A percentile compares a stretch with the other conserved stretches of the same genome.
These are phyloP conservation scores for Drosophila cardini DNA, from an alignment of 1,140 invertebrate species.

Conservation along the genomic window DNA sequence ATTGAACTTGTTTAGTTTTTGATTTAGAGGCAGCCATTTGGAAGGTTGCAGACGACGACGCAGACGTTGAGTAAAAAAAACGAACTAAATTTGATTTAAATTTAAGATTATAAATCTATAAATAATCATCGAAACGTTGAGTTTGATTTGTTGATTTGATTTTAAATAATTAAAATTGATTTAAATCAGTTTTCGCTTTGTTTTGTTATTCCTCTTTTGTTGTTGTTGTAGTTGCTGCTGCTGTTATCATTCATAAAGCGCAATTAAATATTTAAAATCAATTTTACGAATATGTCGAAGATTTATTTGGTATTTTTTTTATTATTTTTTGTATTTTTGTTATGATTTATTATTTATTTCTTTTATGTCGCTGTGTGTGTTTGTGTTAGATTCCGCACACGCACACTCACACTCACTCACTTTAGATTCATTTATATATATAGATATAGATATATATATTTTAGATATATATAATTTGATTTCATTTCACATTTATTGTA, in stretches of 20 bases:
- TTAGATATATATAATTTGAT: slow-evolving; percentile 51
- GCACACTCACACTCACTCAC: slow-evolving; percentile 40
- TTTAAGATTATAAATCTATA: neutral
- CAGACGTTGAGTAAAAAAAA: slow-evolving; percentile 52
- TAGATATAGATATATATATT: slow-evolving; percentile 40
- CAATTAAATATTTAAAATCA: slow-evolving; percentile 50
- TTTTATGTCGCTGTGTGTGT: slow-evolving; percentile 33
- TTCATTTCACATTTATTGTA: slow-evolving; percentile 77
- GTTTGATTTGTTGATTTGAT: slow-evolving; percentile 11
- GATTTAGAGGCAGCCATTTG: slow-evolving; percentile 29
- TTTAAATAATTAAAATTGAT: slow-evolving; percentile 39
- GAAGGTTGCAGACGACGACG: slow-evolving; percentile 71
- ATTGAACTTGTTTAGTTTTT: slow-evolving; percentile 25
- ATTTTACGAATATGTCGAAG: slow-evolving; percentile 22
- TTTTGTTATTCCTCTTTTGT: slow-evolving; percentile 10
- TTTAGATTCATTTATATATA: slow-evolving; percentile 43
- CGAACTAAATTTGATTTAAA: slow-evolving; percentile 12
- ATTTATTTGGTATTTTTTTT: slow-evolving; percentile 15
- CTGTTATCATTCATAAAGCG: slow-evolving; percentile 41
- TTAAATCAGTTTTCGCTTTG: slow-evolving; percentile 13
- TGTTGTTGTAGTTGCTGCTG: slow-evolving; percentile 17
- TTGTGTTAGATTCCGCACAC: slow-evolving; percentile 59
- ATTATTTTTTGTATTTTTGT: neutral
- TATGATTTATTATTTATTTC: slow-evolving; percentile 40
- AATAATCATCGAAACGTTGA: slow-evolving; percentile 10